A percentile compares a stretch with the other conserved stretches of the same genome.
Evolutionary conservation across 2,888 invertebrate species (phyloP).

Genomic region (Syrphus vitripennis): DNA sequence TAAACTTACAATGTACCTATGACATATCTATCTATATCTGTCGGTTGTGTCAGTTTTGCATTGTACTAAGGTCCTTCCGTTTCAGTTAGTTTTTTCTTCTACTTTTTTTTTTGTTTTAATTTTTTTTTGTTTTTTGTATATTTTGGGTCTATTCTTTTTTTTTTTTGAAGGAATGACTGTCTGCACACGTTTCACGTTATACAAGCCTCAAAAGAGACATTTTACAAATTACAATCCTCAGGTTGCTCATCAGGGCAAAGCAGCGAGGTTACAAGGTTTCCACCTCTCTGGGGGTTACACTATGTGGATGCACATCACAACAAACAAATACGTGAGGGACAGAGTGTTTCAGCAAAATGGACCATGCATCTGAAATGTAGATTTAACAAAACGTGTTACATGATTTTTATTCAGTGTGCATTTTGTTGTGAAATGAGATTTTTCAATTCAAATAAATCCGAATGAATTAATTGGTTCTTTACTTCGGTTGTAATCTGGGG

Average conservation of each 20-base stretch:
- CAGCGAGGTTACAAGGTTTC: conserved; percentile 49
- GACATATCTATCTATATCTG: conserved; percentile 3
- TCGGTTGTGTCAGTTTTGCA: neutral
- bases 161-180: conserved; percentile 23
- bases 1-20: conserved; percentile 1
- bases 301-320: neutral
- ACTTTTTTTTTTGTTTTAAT: neutral
- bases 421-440: too few species aligned
- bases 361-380: neutral
- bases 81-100: neutral
- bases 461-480: too few species aligned
- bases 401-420: too few species aligned
- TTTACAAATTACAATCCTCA: conserved; percentile 69
- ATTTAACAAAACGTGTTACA: neutral
- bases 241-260: conserved; percentile 61
- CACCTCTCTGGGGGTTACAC: conserved; percentile 31
- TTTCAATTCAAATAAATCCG: too few species aligned
- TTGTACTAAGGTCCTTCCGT: conserved; percentile 1
- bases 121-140: neutral
- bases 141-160: neutral
- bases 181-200: conserved; percentile 40
- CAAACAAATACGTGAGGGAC: neutral
- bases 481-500: too few species aligned
- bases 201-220: conserved; percentile 57
- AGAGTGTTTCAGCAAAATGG: neutral